These are phyloP conservation scores for Psylliodes chrysocephalus DNA, from an alignment of 2,888 invertebrate genomes.

Conservation along the genomic window DNA sequence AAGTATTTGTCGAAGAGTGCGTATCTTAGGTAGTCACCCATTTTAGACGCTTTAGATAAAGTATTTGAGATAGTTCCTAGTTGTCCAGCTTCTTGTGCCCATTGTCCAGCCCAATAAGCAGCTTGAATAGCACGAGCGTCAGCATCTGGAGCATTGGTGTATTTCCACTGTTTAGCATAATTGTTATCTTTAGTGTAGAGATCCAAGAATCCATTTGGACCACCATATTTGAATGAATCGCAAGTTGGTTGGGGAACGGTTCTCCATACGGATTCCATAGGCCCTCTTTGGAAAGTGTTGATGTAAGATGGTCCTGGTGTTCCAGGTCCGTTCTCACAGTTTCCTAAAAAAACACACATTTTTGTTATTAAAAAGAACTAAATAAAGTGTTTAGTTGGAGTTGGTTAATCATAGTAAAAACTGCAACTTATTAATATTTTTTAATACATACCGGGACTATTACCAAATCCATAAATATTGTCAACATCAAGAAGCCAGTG, in stretches of 20 bases:
- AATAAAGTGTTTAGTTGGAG: constrained; percentile 38
- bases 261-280: constrained; percentile 49
- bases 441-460: constrained; percentile 31
- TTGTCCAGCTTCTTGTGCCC: constrained; percentile 46
- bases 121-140: constrained; percentile 49
- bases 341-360: constrained; percentile 7
- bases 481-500: constrained; percentile 50
- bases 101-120: constrained; percentile 47
- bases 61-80: constrained; percentile 34
- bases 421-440: too few relatives aligned
- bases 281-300: constrained; percentile 50
- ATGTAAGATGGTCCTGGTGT: constrained; percentile 46
- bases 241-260: constrained; percentile 50
- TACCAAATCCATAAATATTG: constrained; percentile 48
- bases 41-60: constrained; percentile 45
- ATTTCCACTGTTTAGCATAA: constrained; percentile 50
- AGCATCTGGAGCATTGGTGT: constrained; percentile 49
- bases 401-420: constrained; percentile 39
- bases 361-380: too few relatives aligned
- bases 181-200: constrained; percentile 46
- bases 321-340: constrained; percentile 41
- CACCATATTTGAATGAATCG: constrained; percentile 46
- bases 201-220: constrained; percentile 44
- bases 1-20: constrained; percentile 50
- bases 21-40: constrained; percentile 50